Evolutionary conservation across 2,797 vertebrate genomes (phyloP).

Genomic region (Poliocrania exsul): DNA sequence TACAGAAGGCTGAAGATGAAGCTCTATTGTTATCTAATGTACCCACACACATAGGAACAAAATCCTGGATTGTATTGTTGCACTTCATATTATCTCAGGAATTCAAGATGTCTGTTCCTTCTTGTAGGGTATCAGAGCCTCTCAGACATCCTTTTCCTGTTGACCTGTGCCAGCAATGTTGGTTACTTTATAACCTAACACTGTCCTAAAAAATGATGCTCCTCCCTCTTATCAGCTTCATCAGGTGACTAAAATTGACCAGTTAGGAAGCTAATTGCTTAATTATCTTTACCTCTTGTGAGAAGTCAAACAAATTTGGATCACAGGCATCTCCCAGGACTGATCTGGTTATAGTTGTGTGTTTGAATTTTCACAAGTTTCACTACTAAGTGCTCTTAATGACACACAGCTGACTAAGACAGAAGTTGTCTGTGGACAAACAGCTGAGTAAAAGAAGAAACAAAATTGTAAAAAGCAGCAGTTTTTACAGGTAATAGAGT

Average conservation of each 20-base stretch:
- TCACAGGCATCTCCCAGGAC: not conserved
- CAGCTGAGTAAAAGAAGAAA: not conserved
- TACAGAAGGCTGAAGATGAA: not conserved
- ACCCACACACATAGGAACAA: not conserved
- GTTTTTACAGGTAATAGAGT: not conserved
- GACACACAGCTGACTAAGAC: not conserved
- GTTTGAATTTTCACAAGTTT: not conserved
- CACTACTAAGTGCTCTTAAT: not conserved
- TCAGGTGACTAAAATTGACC: not conserved
- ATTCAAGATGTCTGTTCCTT: not conserved
- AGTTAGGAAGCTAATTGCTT: not conserved
- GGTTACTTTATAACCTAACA: not conserved
- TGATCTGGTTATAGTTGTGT: not conserved
- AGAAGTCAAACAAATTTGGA: not conserved
- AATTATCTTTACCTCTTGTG: not conserved
- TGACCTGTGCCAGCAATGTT: not conserved
- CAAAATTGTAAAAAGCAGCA: not conserved
- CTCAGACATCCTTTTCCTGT: not conserved
- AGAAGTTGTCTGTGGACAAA: not conserved
- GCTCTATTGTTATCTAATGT: not conserved
- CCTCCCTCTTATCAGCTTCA: not conserved
- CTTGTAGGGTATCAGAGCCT: rapidly evolving
- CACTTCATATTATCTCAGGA: not conserved
- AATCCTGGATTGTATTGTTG: not conserved
- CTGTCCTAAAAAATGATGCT: not conserved